Evolutionary conservation across 2,888 invertebrate genomes (phyloP).

Genomic region (Tenthredo scrophulariae): DNA sequence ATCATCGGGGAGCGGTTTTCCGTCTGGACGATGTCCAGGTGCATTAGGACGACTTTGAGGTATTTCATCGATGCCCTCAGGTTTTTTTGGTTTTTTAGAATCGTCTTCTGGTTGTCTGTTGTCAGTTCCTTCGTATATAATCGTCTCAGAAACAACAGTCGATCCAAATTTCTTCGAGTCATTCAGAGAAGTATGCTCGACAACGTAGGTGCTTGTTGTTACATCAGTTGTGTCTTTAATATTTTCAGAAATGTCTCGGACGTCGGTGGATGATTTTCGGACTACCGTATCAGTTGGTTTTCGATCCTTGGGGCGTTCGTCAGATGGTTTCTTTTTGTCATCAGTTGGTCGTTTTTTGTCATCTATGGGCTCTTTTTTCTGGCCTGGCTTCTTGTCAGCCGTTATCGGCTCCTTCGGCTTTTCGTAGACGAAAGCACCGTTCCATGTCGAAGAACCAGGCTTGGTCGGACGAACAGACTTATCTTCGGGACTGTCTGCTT

Average conservation of each 20-base stretch:
- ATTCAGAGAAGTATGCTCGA: slow-evolving; percentile 38
- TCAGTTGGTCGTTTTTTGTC: slow-evolving; percentile 44
- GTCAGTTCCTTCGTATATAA: slow-evolving; percentile 65
- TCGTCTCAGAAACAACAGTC: slow-evolving; percentile 70
- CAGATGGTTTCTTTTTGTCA: slow-evolving; percentile 50
- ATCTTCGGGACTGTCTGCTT: slow-evolving; percentile 64
- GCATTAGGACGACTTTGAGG: slow-evolving; percentile 28
- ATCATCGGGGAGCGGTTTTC: slow-evolving; percentile 47
- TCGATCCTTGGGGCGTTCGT: slow-evolving; percentile 50
- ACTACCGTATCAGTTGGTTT: slow-evolving; percentile 52
- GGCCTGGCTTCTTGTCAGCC: slow-evolving; percentile 23
- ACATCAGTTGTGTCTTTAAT: slow-evolving; percentile 55
- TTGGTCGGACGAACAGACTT: slow-evolving; percentile 64
- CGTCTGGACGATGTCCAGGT: slow-evolving; percentile 20
- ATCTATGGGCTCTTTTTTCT: slow-evolving; percentile 43
- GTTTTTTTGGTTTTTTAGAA: slow-evolving; percentile 42
- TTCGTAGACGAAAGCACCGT: slow-evolving; percentile 68
- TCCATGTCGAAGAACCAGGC: slow-evolving; percentile 71
- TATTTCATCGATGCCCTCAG: slow-evolving; percentile 17
- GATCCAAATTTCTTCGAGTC: slow-evolving; percentile 66
- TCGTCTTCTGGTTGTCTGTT: slow-evolving; percentile 47
- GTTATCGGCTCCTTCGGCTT: slow-evolving; percentile 46
- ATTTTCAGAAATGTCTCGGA: slow-evolving; percentile 39
- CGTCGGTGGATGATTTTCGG: slow-evolving; percentile 49
- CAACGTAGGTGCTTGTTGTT: slow-evolving; percentile 49